Percentiles rank a stretch among this genome's conserved stretches.
Conservation (phyloP, 2,113 vertebrate species). For the Loxodonta africana region DNA sequence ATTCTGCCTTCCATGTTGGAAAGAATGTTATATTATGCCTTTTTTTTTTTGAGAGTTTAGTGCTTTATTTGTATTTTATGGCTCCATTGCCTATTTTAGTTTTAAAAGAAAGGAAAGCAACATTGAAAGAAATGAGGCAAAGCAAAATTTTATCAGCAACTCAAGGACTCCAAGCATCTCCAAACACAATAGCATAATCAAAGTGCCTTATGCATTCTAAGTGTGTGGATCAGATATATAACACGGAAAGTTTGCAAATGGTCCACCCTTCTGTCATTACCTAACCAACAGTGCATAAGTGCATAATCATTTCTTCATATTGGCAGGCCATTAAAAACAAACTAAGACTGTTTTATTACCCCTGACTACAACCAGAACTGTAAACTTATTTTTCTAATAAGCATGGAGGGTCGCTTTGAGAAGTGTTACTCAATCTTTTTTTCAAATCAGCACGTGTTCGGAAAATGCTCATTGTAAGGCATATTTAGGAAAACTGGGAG, state of each 20-base stretch:
- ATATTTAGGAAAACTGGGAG: neutral
- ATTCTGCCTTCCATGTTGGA: slow-evolving; percentile 51
- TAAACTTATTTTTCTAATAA: neutral
- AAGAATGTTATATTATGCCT: slow-evolving; percentile 35
- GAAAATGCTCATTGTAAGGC: neutral
- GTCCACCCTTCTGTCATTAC: neutral
- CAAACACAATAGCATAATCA: slow-evolving; percentile 3
- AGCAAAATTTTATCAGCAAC: slow-evolving; percentile 12
- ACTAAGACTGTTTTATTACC: neutral
- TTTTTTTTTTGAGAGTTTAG: slow-evolving; percentile 34
- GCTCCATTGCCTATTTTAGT: slow-evolving; percentile 31
- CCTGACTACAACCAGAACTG: neutral
- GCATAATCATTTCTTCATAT: neutral
- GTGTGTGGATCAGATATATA: neutral
- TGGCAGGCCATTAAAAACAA: neutral
- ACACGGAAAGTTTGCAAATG: neutral
- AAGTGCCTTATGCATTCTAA: neutral
- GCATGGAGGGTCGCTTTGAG: neutral
- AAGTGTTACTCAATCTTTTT: neutral
- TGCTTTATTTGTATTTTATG: slow-evolving; percentile 61
- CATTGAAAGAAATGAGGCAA: slow-evolving; percentile 50
- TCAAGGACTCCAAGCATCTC: slow-evolving; percentile 1
- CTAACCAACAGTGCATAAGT: neutral
- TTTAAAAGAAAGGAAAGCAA: slow-evolving; percentile 52
- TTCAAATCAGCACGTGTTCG: neutral